Evolutionary conservation across 2,113 vertebrate genomes (phyloP), one percentile per base, ranked within the genome.

Genomic region (Entosphenus tridentatus): DNA sequence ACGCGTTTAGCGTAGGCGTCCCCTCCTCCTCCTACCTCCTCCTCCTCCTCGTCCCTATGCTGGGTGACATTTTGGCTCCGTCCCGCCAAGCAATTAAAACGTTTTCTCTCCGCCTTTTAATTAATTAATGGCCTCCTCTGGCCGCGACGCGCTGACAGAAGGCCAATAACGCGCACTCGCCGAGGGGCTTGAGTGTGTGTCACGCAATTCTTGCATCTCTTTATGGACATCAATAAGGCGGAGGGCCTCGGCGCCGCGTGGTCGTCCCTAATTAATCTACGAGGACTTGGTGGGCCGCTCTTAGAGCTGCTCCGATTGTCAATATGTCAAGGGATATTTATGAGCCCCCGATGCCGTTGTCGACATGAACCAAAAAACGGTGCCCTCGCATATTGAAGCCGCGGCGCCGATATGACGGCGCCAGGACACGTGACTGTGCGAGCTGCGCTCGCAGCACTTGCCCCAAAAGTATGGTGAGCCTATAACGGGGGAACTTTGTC

Each of bases 41-140:
- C 39, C 39, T 39, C 39, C 39, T 39, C 39, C 39, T 39, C 39
- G 39, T 39, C 39, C 39, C 39, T 39, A 39, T 39, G 39, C 39
- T 39, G 62, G 62, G n/a, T 65, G 62, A 65, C 62, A 65, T 65
- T 65, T 65, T 39, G 39, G 10, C 62, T 21, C 21, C 62, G 8
- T 65, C 21, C 62, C 62, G 21, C n/a, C 62, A 65, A 65, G 62
- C 62, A 65, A 65, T 65, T 65, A 65, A 65, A 65, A 65, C 62
- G 62, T 11, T 65, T 65, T 65, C 62, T 65, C 62, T n/a, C 10
- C 21, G 62, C 62, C 62, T 65, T 65, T 65, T 65, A 8, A 65
- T 65, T 65, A 8, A 65, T 65, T 65, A 65, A 65, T 65, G n/a
- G 62, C 10, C 62, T 21, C 10, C 62, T 16, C 21, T 21, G 62